Conservation (phyloP, 2,888 invertebrate species). For the Drosophila robusta region DNA sequence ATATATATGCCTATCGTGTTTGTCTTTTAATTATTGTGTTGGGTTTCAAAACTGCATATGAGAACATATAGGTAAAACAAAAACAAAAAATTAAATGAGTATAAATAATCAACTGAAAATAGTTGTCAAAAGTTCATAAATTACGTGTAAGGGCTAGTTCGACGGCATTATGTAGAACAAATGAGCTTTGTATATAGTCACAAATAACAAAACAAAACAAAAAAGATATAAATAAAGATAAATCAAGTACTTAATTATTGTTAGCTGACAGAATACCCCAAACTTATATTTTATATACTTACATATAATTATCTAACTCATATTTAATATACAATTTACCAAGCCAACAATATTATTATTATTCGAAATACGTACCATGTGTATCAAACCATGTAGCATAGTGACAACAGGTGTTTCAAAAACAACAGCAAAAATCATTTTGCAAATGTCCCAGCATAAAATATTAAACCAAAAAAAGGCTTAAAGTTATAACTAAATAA, state of each 20-base stretch:
- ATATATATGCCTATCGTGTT: slow-evolving; percentile 30
- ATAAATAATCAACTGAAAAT: slow-evolving; percentile 16
- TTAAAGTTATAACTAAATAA: slow-evolving; percentile 39
- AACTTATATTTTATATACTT: slow-evolving; percentile 60
- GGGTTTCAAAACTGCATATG: slow-evolving; percentile 77
- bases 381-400: slow-evolving; percentile 63
- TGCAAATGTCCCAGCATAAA: slow-evolving; percentile 15
- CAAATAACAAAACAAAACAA: slow-evolving; percentile 25
- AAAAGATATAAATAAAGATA: slow-evolving; percentile 5
- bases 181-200: slow-evolving; percentile 77
- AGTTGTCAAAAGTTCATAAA: slow-evolving; percentile 27
- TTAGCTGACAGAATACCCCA: slow-evolving; percentile 34
- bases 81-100: slow-evolving; percentile 21
- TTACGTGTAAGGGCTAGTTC: slow-evolving; percentile 20
- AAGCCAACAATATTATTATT: slow-evolving; percentile 54
- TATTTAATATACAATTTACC: slow-evolving; percentile 35
- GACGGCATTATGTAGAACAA: slow-evolving; percentile 53
- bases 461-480: slow-evolving; percentile 18
- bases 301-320: slow-evolving; percentile 30
- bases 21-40: slow-evolving; percentile 39
- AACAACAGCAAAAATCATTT: slow-evolving; percentile 49
- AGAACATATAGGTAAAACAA: slow-evolving; percentile 75
- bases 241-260: slow-evolving; percentile 40
- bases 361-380: slow-evolving; percentile 50
- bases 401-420: slow-evolving; percentile 74